Evolutionary conservation across 2,113 vertebrate species (phyloP), one percentile per base, ranked within the genome.

Genomic region (Halichoeres trimaculatus): DNA sequence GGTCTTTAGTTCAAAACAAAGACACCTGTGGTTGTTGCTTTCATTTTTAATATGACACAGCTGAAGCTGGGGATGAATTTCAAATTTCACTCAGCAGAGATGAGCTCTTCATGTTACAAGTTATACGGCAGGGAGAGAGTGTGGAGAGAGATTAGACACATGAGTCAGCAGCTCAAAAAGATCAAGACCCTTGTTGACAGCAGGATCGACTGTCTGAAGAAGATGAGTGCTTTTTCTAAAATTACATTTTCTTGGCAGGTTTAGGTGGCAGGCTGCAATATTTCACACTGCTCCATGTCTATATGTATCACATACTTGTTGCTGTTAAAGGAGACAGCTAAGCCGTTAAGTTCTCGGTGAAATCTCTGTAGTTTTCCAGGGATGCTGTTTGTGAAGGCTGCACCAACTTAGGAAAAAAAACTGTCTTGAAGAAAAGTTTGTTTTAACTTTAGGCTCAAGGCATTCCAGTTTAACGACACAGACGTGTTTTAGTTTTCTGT

Each of bases 131-230:
- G 66, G 63, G 11, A 72, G 60, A 67, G 50, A 75, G 55, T 69
- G 67, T 20, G 5, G 60, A 62, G 45, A 70, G 67, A 81, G 76
- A 88, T 85, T 80, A 81, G 54, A 76, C 70, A 83, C 3, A 13
- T 56, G 78, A 88, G 73, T 85, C 76, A 78, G 41, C n/a, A 61
- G 68, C 77, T 81, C 59, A 50, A 67, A 84, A 84, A 70, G 74
- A 85, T 85, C 77, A 81, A 71, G 81, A 83, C 17, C 52, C 55
- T 75, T 78, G 70, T 69, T 79, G 78, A 81, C 80, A 85, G 75
- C 71, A 71, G 68, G 58, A 76, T 72, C 35, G 10, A 65, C 47
- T 17, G 68, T 64, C 72, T 64, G 60, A 61, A 62, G 80, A 83
- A 66, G 67, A 81, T 70, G 61, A 76, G 51, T 70, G 36, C 41